Evolutionary conservation across 2,888 invertebrate genomes (phyloP).

Genomic region (Andrena chrysosceles): DNA sequence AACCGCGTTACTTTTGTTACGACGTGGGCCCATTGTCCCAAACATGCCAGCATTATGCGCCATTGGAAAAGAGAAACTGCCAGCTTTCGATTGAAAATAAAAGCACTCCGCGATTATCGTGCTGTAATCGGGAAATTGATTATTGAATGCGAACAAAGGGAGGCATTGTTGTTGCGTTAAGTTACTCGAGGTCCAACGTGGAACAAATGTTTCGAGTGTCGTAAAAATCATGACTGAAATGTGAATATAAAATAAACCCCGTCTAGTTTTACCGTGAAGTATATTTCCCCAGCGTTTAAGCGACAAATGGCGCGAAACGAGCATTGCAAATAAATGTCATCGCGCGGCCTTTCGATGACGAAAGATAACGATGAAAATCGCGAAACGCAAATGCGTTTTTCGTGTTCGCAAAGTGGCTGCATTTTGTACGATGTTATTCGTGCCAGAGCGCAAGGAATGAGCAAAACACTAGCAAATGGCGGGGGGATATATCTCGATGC

Average conservation of each 20-base stretch:
- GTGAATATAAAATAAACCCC: no score
- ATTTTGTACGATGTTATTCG: slow-evolving; percentile 23
- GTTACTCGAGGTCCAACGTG: neutral
- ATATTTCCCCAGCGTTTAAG: neutral
- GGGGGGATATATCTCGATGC: neutral
- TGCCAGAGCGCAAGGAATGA: neutral
- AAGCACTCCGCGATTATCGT: neutral
- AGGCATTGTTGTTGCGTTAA: neutral
- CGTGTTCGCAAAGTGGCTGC: slow-evolving; percentile 16
- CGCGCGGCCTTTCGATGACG: neutral
- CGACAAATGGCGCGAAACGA: neutral
- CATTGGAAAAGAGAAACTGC: neutral
- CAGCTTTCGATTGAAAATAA: neutral
- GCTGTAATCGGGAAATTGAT: neutral
- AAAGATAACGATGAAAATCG: neutral
- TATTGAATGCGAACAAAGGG: neutral
- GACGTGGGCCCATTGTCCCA: neutral
- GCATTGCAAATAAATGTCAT: neutral
- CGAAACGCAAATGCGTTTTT: slow-evolving; percentile 29
- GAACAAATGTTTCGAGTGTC: no score
- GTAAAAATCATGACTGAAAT: no score
- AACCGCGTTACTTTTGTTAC: no score
- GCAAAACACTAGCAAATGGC: slow-evolving; percentile 11
- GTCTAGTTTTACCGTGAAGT: neutral
- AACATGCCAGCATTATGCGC: neutral